Percentiles rank a stretch among this genome's conserved stretches.
Conservation (phyloP, 1,140 invertebrate species). For the Bursaphelenchus mucronatus region DNA sequence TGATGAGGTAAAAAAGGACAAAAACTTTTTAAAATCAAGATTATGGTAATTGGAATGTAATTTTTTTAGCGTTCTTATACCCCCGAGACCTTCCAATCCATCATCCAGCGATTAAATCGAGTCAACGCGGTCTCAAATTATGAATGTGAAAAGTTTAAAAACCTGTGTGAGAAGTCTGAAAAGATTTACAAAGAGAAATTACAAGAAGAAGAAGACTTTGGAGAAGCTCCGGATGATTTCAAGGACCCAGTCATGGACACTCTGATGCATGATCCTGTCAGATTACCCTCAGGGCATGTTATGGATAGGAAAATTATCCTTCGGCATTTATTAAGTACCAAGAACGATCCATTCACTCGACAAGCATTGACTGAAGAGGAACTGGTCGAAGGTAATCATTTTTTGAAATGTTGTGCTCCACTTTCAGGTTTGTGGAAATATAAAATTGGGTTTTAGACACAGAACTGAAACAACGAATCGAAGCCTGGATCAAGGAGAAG, state of each 20-base stretch:
- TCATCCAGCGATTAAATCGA: slow-evolving; percentile 65
- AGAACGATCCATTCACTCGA: slow-evolving; percentile 92
- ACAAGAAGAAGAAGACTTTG: slow-evolving; percentile 68
- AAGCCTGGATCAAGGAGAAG: slow-evolving; percentile 31
- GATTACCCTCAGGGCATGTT: slow-evolving; percentile 83
- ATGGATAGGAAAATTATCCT: slow-evolving; percentile 92
- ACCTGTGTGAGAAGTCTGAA: slow-evolving; percentile 75
- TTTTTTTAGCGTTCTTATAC: slow-evolving; percentile 78
- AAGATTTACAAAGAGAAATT: slow-evolving; percentile 76
- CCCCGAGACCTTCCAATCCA: slow-evolving; percentile 84
- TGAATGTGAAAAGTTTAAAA: slow-evolving; percentile 73
- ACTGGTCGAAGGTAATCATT: slow-evolving; percentile 70
- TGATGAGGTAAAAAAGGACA: slow-evolving; percentile 68
- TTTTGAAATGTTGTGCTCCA: slow-evolving; percentile 19
- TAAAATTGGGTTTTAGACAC: slow-evolving; percentile 30
- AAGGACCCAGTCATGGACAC: slow-evolving; percentile 95
- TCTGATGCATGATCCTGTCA: slow-evolving; percentile 89
- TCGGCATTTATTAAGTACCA: slow-evolving; percentile 84
- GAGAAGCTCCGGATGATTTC: slow-evolving; percentile 94
- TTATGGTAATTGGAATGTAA: slow-evolving; percentile 24
- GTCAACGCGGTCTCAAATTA: slow-evolving; percentile 15
- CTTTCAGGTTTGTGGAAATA: neutral
- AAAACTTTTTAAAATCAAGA: slow-evolving; percentile 1
- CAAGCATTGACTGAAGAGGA: slow-evolving; percentile 84
- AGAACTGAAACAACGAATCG: slow-evolving; percentile 45